Base-by-base conservation (phyloP, 2,797 vertebrate genomes). In the Cetoscarus ocellatus region DNA sequence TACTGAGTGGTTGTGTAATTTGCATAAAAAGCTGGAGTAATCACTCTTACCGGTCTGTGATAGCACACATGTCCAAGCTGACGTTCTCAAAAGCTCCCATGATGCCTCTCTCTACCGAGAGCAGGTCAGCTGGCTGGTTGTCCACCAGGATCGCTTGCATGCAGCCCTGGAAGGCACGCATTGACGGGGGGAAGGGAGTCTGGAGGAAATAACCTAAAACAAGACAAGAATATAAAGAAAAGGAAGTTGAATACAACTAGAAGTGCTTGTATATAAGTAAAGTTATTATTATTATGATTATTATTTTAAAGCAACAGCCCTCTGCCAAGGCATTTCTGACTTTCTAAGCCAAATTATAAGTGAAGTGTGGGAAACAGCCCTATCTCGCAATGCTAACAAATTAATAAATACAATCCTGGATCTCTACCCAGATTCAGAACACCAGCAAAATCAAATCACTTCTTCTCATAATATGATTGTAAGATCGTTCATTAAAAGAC, bases 11-110 rank as follows among this genome's bases (percentile, higher is more conserved):
- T 56, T 35, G 1, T 60, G 59, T 66, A n/a, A 43, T 56, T 62
- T 58, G 27, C 27, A 27, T 48, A 45, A 34, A 13, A 43, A 61
- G 49, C 51, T 61, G 17, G 39, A 45, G 17, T 42, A 14, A 38
- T 67, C 1, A 54, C 45, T 44, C 88, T 83, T 80, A 99, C 98
- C 98, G 96, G 95, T 99, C 98, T 83, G 98, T 96, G 77, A 99
- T 98, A 85, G 97, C 98, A 55, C 98, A 99, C 97, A 99, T 98
- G 87, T 99, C 98, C 49, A 99, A 95, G 88, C 96, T 99, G 92
- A 99, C 94, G 1, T 99, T 99, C 13, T 97, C 96, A 82, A 99
- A 99, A 49, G 96, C 96, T 67, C 98, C 98, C 6, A 96, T 87
- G 1, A 91, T 95, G 72, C 96, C 96, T 83, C 95, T 96, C 17